Evolutionary conservation across 2,797 vertebrate genomes (phyloP).

Genomic region (Alca torda): DNA sequence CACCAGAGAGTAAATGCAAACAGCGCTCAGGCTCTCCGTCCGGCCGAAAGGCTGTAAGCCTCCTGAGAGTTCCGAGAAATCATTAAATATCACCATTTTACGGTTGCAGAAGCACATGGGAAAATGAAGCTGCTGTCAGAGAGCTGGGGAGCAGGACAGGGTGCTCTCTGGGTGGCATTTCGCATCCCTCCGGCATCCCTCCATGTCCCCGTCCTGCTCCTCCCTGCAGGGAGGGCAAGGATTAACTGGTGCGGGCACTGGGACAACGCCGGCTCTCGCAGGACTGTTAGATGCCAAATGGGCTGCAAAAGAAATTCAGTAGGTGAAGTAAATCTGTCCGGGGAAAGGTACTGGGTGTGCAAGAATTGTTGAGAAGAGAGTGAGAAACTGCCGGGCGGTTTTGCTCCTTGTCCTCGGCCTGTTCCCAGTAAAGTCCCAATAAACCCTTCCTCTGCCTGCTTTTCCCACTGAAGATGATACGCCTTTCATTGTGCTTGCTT

Average conservation of each 20-base stretch:
- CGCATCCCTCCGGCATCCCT: neutral
- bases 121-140: neutral
- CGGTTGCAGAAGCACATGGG: neutral
- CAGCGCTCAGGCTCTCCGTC: neutral
- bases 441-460: neutral
- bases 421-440: neutral
- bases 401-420: neutral
- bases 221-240: neutral
- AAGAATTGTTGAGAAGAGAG: neutral
- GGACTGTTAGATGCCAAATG: neutral
- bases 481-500: neutral
- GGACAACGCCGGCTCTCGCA: fast-evolving
- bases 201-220: fast-evolving
- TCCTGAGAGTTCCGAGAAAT: neutral
- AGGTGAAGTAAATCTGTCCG: neutral
- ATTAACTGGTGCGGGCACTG: neutral
- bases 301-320: neutral
- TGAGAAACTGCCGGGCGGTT: neutral
- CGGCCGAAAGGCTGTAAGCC: neutral
- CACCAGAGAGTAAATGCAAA: neutral
- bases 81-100: neutral
- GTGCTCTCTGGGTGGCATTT: neutral
- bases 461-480: neutral
- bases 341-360: neutral
- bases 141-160: neutral